Evolutionary conservation across 1,140 invertebrate genomes (phyloP), one percentile per base, ranked within the genome.

Genomic region (Sesamia nonagrioides): DNA sequence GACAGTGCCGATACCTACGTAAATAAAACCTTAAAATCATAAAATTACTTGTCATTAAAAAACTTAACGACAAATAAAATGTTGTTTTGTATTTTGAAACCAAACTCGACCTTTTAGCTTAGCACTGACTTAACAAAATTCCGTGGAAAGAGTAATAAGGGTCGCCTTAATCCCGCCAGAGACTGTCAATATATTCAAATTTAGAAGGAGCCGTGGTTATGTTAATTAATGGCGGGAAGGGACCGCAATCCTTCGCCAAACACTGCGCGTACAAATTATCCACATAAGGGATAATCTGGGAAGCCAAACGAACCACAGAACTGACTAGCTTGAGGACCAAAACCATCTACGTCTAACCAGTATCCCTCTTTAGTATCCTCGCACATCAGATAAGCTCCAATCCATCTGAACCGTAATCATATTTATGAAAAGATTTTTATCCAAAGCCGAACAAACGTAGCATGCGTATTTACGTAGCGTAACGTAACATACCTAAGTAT

Each of bases 241-340:
- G 48, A 54, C 68, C 68, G 50, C 68, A 71, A 71, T 35, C 68
- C 48, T 71, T 13, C 68, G 17, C 17, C 68, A 71, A 71, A 71
- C 68, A 71, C 18, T 37, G 50, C 11, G 48, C 48, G 63, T 68
- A 71, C 68, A 71, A 52, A 71, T 71, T 54, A 71, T 71, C 48
- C 48, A 71, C 48, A 54, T 52, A 54, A 71, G 68, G 68, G 68
- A 54, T 54, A 71, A 54, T 71, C 50, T 71, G 27, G n/a, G 4
- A 27, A 40, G 40, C 48, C 45, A 71, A 45, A 17, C n/a, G 27
- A 54, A 52, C 48, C 50, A 15, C 27, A 71, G 50, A n/a, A 37
- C 37, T 66, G 37, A 17, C 61, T 37, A 66, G n/a, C 37, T 42
- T 35, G 17, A 15, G 15, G 48, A 37, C 33, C 13, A 52, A 66